These are phyloP conservation scores for Pristionchus exspectatus DNA, from an alignment of 2,888 invertebrate species.

Conservation along the genomic window DNA sequence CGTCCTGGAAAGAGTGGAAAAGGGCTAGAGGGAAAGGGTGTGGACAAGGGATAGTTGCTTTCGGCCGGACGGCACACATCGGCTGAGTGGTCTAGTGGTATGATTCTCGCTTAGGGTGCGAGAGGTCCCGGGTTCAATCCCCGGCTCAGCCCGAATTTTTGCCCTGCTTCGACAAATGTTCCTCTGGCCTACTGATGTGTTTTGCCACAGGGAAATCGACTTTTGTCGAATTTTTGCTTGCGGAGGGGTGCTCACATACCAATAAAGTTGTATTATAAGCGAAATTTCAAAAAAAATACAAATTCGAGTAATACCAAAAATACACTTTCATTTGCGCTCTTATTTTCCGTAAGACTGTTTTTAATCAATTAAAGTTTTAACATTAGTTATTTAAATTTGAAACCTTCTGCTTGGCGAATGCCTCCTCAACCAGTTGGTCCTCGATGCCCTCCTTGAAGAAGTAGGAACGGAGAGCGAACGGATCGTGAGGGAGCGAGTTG, in stretches of 20 bases:
- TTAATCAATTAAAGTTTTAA: no score
- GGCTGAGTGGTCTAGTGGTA: conserved; percentile 79
- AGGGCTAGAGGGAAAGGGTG: neutral
- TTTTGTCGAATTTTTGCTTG: neutral
- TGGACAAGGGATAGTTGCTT: conserved; percentile 14
- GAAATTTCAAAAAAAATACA: no score
- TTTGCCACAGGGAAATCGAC: neutral
- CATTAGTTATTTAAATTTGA: neutral
- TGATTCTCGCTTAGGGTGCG: conserved; percentile 80
- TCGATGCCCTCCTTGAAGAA: conserved; percentile 77
- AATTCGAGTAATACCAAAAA: neutral
- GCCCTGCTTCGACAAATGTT: neutral
- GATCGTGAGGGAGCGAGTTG: conserved; percentile 76
- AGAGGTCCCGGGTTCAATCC: conserved; percentile 79
- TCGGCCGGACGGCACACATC: neutral
- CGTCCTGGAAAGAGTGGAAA: conserved; percentile 58
- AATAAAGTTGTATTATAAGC: no score
- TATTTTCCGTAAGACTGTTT: no score
- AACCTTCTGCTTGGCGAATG: conserved; percentile 56
- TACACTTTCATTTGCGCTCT: neutral
- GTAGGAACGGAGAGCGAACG: conserved; percentile 75
- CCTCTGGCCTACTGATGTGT: neutral
- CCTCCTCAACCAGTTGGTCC: conserved; percentile 63
- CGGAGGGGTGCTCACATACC: neutral
- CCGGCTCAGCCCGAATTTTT: conserved; percentile 67